Evolutionary conservation across 2,113 vertebrate genomes (phyloP), one percentile per base, ranked within the genome.

Genomic region (Neolamprologus toae): DNA sequence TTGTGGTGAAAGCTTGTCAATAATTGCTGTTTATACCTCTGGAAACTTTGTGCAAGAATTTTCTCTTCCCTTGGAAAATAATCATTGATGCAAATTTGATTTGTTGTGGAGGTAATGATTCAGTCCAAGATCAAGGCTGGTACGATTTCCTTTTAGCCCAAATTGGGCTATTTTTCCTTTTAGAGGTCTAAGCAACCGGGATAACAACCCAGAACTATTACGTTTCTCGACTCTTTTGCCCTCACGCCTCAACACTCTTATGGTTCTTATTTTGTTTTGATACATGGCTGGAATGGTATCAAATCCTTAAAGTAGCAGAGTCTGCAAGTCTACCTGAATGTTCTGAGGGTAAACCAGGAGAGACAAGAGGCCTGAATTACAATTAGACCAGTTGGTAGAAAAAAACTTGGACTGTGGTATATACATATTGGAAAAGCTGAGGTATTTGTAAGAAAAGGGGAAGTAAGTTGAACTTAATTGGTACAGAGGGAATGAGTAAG

Each of bases 181-280:
- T 45, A 79, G 80, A 88, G 81, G 73, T 91, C 86, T 91, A 81
- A 86, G 78, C 33, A 10, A 89, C 84, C 12, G 57, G 61, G 87
- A 92, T 93, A 86, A 93, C 90, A 95, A 93, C 85, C 83, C 83
- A 82, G 93, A 93, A 94, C 86, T 89, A 92, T 94, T 92, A 92
- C 88, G 13, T 92, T 92, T 88, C 90, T 91, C 42, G 51, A 87
- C 63, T 88, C 84, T 90, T 88, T 88, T 92, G 88, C 86, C 42
- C 80, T 91, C 9, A 66, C 90, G 88, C 80, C 73, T 92, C 91
- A 92, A 89, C 89, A 83, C 79, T 89, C 37, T 86, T 86, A 63
- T 91, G 91, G 83, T 94, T 92, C 53, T 84, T 92, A 63, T 92
- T 94, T 89, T 89, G 71, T 84, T 86, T 90, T 90, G 83, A 87